phyloP scores from a whole-genome alignment of 2,113 vertebrate species.

The Takifugu flavidus region DNA sequence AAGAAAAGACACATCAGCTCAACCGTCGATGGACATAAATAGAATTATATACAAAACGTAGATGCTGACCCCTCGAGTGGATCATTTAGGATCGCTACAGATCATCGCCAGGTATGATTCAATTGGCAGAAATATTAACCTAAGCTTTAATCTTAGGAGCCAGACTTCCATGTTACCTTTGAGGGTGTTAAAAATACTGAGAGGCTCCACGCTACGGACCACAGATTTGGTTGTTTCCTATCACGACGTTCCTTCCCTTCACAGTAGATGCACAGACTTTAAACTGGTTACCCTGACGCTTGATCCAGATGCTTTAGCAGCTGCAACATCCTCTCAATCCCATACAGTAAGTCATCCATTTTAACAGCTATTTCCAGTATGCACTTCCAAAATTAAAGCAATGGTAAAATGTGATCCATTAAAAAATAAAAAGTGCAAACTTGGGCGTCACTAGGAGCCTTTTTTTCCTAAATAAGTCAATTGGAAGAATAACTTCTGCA shows the following conservation, averaged over 20 bases:
- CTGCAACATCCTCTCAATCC: background rate
- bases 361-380: too few relatives aligned
- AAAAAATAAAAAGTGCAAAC: constrained; percentile 18
- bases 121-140: background rate
- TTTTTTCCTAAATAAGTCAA: background rate
- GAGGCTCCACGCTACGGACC: constrained; percentile 1
- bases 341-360: background rate
- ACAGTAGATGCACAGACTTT: constrained; percentile 2
- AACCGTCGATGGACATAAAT: constrained; percentile 54
- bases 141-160: background rate
- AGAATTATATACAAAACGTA: constrained; percentile 67
- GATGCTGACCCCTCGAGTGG: background rate
- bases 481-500: constrained; percentile 1
- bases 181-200: background rate
- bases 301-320: background rate
- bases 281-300: constrained; percentile 1
- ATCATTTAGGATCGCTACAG: constrained; percentile 15
- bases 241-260: background rate
- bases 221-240: constrained; percentile 6
- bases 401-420: too few relatives aligned
- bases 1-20: too few relatives aligned
- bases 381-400: too few relatives aligned
- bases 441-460: background rate
- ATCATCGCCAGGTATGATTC: background rate
- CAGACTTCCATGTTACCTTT: constrained; percentile 11